These are phyloP conservation scores for Tolypeutes matacus DNA, from an alignment of 2,797 vertebrate genomes.

Conservation along the genomic window DNA sequence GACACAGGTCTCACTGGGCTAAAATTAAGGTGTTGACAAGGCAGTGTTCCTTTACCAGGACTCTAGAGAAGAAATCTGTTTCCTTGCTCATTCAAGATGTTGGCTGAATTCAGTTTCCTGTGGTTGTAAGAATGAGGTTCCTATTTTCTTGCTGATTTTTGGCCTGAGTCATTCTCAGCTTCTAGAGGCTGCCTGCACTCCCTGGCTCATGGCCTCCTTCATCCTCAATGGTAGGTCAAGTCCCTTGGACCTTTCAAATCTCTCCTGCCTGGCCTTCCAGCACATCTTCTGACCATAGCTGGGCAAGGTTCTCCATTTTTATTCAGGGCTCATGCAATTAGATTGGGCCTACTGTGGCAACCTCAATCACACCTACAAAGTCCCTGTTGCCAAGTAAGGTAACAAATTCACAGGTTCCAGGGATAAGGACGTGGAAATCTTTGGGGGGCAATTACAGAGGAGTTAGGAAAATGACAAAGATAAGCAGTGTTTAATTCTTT, in stretches of 20 bases:
- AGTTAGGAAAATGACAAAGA: background rate
- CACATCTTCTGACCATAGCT: background rate
- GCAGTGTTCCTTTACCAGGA: too few species aligned
- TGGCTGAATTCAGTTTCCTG: background rate
- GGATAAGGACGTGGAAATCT: background rate
- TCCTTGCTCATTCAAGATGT: background rate
- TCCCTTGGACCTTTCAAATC: background rate
- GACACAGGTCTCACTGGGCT: background rate
- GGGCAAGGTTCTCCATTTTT: background rate
- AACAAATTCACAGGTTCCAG: background rate
- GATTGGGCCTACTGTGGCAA: background rate
- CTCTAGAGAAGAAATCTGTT: background rate
- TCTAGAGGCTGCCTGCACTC: background rate
- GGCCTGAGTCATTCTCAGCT: background rate
- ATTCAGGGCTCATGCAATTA: background rate
- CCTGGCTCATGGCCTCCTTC: background rate
- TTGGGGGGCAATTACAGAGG: background rate
- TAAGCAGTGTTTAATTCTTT: background rate
- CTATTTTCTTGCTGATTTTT: background rate
- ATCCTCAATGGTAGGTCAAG: background rate
- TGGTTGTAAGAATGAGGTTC: background rate
- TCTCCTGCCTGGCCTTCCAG: background rate
- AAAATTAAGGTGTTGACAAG: background rate
- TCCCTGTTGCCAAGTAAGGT: background rate
- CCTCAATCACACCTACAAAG: background rate